phyloP scores from a whole-genome alignment of 1,140 invertebrate genomes.

The Polypedilum pembai region DNA sequence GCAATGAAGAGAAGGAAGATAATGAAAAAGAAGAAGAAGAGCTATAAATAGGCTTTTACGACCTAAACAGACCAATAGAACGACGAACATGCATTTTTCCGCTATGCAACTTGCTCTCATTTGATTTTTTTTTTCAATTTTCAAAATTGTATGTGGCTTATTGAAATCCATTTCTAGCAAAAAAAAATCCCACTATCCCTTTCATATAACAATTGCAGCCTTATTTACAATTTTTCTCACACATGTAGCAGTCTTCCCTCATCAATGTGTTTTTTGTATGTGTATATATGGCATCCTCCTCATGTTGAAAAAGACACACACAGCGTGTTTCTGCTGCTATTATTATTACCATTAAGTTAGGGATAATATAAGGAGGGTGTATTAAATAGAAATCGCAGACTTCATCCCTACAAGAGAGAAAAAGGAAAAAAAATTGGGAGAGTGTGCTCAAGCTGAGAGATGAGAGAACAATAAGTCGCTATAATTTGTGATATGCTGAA shows the following conservation, averaged over 20 bases:
- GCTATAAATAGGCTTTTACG: background rate
- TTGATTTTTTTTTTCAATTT: no score
- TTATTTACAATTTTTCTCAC: no score
- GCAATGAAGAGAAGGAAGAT: background rate
- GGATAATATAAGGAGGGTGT: background rate
- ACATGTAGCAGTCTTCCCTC: no score
- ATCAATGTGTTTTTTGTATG: no score
- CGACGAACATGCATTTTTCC: background rate
- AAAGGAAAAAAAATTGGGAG: background rate
- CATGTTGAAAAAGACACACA: no score
- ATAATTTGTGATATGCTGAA: slow-evolving; percentile 1
- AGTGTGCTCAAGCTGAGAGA: slow-evolving; percentile 13
- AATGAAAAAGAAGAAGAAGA: background rate
- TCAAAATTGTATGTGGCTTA: no score
- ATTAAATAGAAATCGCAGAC: slow-evolving; percentile 1
- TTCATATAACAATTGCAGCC: no score
- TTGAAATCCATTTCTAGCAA: no score
- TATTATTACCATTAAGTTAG: background rate
- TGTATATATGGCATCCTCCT: no score
- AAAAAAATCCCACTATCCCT: no score
- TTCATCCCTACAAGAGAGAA: background rate
- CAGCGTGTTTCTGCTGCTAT: background rate
- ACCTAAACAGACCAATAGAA: background rate
- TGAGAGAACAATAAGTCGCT: slow-evolving; percentile 15
- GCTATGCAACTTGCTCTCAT: no score